Evolutionary conservation across 1,140 invertebrate genomes (phyloP), one percentile per base, ranked within the genome.

Genomic region (Aphaenogaster rudis): DNA sequence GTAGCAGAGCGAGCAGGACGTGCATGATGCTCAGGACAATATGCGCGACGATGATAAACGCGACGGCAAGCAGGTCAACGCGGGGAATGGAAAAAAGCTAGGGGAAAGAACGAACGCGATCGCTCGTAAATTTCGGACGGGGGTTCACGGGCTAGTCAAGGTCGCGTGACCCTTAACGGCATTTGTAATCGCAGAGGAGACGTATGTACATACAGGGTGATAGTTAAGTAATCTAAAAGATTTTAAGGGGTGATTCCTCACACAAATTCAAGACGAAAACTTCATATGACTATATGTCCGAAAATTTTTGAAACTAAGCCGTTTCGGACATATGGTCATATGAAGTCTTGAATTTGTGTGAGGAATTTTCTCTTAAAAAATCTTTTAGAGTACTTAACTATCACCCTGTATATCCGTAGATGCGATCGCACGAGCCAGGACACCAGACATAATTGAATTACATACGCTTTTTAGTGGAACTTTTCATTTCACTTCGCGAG

Each of bases 101-200:
- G 54, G n/a, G 9, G 9, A 57, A 33, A 50, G 57, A 42, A 45
- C 3, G 21, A 28, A n/a, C 33, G 77, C 42, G 13, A 11, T 54
- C 36, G 87, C 28, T 88, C 74, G 74, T 88, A 90, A 90, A 88
- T 90, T 84, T 86, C 45, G 21, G 48, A 11, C 28, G 36, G 15
- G 28, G 57, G 86, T 90, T 88, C 89, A 90, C 88, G 66, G 66
- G 69, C 78, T 76, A 66, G 64, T 54, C 77, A 89, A 90, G 88
- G 89, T 90, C 89, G 86, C 81, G 79, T 48, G 33, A 52, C 21
- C 42, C 48, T 80, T 67, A 15, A 15, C n/a, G n/a, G 5, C 36
- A 17, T 45, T 45, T 52, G 28, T 63, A 76, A 84, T 50, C 21
- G 54, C 57, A 28, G 52, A 13, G 28, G n/a, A 28, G 8, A 21